A percentile compares a stretch with the other conserved stretches of the same genome.
phyloP scores from a whole-genome alignment of 2,888 invertebrate genomes.

The Melipona bicolor region DNA sequence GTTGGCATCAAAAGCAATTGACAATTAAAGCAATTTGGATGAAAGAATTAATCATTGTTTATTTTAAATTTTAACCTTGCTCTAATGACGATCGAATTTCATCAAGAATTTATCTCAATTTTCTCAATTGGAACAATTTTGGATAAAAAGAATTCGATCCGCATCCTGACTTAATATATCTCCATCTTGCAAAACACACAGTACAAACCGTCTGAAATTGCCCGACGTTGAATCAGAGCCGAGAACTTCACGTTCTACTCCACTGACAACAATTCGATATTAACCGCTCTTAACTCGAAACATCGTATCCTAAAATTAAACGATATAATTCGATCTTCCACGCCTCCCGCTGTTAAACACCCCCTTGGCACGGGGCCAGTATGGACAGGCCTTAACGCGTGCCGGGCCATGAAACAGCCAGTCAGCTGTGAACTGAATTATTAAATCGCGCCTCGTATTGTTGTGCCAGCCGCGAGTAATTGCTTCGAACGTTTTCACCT shows the following conservation, averaged over 20 bases:
- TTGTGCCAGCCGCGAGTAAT: constrained; percentile 50
- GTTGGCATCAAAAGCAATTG: too few relatives aligned
- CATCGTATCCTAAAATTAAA: constrained; percentile 13
- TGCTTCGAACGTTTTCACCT: constrained; percentile 49
- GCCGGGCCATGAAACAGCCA: constrained; percentile 31
- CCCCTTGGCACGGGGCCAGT: constrained; percentile 35
- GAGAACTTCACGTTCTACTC: background rate
- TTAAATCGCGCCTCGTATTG: constrained; percentile 61
- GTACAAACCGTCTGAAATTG: too few relatives aligned
- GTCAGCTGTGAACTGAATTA: constrained; percentile 53
- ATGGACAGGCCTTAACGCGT: constrained; percentile 42
- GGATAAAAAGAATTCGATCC: too few relatives aligned
- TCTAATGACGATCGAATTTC: too few relatives aligned
- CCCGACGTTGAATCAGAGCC: background rate
- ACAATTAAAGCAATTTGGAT: too few relatives aligned
- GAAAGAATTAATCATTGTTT: too few relatives aligned
- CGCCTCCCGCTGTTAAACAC: constrained; percentile 22
- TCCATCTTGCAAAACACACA: too few relatives aligned
- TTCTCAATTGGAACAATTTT: too few relatives aligned
- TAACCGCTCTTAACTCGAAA: background rate
- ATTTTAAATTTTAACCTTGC: too few relatives aligned
- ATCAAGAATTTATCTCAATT: too few relatives aligned
- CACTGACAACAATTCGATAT: background rate
- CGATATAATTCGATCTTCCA: constrained; percentile 4
- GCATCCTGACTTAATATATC: too few relatives aligned